Evolutionary conservation across 1,140 invertebrate genomes (phyloP).

Genomic region (Mizuhopecten yessoensis): DNA sequence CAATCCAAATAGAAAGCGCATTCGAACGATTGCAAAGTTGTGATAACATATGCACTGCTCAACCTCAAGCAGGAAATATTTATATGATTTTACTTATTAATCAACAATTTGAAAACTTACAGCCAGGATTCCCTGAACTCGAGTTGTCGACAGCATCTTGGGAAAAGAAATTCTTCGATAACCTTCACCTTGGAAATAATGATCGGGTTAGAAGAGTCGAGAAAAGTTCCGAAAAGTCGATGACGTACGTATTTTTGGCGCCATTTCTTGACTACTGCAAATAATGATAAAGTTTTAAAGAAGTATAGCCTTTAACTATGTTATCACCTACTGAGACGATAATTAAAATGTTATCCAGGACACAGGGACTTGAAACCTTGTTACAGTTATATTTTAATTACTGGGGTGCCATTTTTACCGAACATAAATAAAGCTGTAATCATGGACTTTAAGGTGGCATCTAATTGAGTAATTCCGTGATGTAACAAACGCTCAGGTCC

Average conservation of each 20-base stretch:
- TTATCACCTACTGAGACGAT: no score
- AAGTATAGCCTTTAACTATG: no score
- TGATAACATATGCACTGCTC: not conserved
- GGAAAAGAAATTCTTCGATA: not conserved
- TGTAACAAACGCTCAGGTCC: no score
- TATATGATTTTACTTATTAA: not conserved
- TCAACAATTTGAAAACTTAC: not conserved
- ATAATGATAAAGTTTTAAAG: no score
- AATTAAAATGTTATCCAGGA: no score
- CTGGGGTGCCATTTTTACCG: no score
- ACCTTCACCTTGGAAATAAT: slow-evolving; percentile 34
- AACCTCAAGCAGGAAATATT: not conserved
- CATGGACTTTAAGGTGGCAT: no score
- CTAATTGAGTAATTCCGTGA: no score
- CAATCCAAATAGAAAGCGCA: not conserved
- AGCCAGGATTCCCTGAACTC: slow-evolving; percentile 11
- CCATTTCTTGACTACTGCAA: not conserved
- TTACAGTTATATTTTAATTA: no score
- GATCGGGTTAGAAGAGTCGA: no score
- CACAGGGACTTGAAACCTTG: no score
- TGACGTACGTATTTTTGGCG: slow-evolving; percentile 18
- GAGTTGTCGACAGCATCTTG: slow-evolving; percentile 24
- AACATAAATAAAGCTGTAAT: no score
- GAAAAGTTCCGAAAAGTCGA: not conserved
- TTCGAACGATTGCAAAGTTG: not conserved